A percentile compares a stretch with the other conserved stretches of the same genome.
These are phyloP conservation scores for Pseudomyrmex dendroicus DNA, from an alignment of 1,140 invertebrate species.

Conservation along the genomic window DNA sequence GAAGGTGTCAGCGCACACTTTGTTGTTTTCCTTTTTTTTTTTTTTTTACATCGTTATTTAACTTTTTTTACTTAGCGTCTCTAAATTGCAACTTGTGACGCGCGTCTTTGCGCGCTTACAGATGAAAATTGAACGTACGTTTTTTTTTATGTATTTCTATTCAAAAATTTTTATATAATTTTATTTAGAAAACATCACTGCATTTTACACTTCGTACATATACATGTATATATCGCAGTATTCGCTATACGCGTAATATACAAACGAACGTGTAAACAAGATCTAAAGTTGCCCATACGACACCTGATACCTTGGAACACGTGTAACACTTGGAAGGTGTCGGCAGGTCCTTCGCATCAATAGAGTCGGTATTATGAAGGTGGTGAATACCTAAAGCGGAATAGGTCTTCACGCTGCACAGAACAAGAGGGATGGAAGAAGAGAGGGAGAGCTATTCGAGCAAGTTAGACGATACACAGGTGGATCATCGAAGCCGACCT, in stretches of 20 bases:
- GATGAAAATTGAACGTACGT: too few relatives aligned
- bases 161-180: too few relatives aligned
- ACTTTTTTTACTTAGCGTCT: too few relatives aligned
- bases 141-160: too few relatives aligned
- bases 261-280: slow-evolving; percentile 55
- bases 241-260: neutral
- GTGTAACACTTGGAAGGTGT: slow-evolving; percentile 82
- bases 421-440: slow-evolving; percentile 8
- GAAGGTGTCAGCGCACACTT: too few relatives aligned
- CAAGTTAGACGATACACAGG: slow-evolving; percentile 68
- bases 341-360: slow-evolving; percentile 60
- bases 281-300: slow-evolving; percentile 74
- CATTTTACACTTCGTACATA: neutral
- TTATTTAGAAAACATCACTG: too few relatives aligned
- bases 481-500: slow-evolving; percentile 71
- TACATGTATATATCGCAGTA: neutral
- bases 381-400: slow-evolving; percentile 50
- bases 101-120: too few relatives aligned
- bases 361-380: slow-evolving; percentile 66
- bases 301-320: slow-evolving; percentile 75
- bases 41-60: too few relatives aligned
- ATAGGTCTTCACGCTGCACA: slow-evolving; percentile 69
- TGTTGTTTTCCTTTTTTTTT: too few relatives aligned
- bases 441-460: slow-evolving; percentile 49
- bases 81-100: too few relatives aligned